Percentiles rank a stretch among this genome's conserved stretches.
Conservation (phyloP, 2,797 vertebrate genomes). For the Morus bassanus region DNA sequence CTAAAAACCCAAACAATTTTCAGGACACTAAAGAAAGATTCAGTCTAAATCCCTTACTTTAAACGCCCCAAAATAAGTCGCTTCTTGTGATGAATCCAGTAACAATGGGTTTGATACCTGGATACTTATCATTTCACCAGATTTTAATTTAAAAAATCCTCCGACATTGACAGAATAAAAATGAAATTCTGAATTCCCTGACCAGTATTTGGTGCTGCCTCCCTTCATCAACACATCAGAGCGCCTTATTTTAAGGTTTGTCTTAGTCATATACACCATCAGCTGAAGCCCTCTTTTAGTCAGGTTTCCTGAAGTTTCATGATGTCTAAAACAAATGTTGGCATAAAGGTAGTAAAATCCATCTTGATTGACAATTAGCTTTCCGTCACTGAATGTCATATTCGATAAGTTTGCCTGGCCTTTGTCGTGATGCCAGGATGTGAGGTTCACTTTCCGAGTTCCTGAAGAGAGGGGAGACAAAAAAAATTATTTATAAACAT, state of each 20-base stretch:
- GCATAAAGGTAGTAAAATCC: conserved; percentile 96
- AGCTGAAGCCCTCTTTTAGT: conserved; percentile 84
- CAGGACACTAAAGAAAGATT: neutral
- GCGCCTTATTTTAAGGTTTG: conserved; percentile 83
- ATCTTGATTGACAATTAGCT: conserved; percentile 84
- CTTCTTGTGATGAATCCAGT: conserved; percentile 86
- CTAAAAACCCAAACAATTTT: conserved; percentile 10
- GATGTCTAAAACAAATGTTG: conserved; percentile 93
- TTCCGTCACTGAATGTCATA: conserved; percentile 86
- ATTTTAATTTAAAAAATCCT: conserved; percentile 84
- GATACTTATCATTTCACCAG: conserved; percentile 86
- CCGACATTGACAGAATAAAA: conserved; percentile 96
- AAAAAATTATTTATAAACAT: neutral
- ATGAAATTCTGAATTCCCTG: conserved; percentile 84
- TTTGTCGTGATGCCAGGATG: conserved; percentile 86
- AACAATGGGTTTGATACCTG: conserved; percentile 90
- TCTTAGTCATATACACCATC: conserved; percentile 89
- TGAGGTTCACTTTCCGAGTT: conserved; percentile 76
- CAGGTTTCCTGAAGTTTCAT: conserved; percentile 71
- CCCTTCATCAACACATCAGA: conserved; percentile 87
- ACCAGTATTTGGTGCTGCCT: conserved; percentile 90
- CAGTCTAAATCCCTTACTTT: conserved; percentile 89
- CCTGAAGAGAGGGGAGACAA: conserved; percentile 34
- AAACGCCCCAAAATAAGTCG: conserved; percentile 93
- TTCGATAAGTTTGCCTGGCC: conserved; percentile 81